These are phyloP conservation scores for Myiozetetes cayanensis DNA, from an alignment of 2,113 vertebrate genomes.

Conservation along the genomic window DNA sequence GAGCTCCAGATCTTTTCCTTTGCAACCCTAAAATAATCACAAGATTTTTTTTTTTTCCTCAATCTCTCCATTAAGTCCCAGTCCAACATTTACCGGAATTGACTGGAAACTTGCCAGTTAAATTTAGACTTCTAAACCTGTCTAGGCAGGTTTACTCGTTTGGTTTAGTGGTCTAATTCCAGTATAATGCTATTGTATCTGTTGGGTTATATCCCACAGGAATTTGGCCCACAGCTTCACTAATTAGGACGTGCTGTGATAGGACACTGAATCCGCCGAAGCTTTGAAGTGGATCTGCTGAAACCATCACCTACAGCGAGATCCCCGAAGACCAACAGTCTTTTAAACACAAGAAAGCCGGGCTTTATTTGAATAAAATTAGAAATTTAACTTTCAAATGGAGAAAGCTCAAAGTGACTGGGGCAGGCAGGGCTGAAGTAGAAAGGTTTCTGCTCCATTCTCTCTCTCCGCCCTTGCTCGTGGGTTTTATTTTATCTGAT, in stretches of 20 bases:
- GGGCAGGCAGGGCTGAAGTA: not conserved
- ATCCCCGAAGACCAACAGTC: constrained; percentile 38
- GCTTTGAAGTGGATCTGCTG: constrained; percentile 65
- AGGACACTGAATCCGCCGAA: constrained; percentile 22
- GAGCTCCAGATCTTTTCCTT: not conserved
- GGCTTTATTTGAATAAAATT: constrained; percentile 60
- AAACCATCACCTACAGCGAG: constrained; percentile 46
- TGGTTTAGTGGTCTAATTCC: not conserved
- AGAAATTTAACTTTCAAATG: constrained; percentile 46
- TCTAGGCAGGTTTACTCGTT: not conserved
- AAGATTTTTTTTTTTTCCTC: not conserved
- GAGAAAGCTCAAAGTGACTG: constrained; percentile 1
- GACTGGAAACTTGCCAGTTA: not conserved
- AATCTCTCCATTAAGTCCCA: not conserved
- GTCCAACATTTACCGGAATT: not conserved
- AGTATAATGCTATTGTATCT: not conserved
- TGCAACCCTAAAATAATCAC: not conserved
- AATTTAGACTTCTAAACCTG: not conserved
- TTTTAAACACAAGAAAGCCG: constrained; percentile 49
- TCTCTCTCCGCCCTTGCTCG: not conserved
- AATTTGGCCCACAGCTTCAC: not conserved
- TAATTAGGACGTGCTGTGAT: constrained; percentile 42
- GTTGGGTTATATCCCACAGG: not conserved
- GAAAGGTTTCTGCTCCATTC: not conserved
- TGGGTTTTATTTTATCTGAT: not conserved